Evolutionary conservation across 2,888 invertebrate species (phyloP).

Genomic region (Scaptomyza reducta): DNA sequence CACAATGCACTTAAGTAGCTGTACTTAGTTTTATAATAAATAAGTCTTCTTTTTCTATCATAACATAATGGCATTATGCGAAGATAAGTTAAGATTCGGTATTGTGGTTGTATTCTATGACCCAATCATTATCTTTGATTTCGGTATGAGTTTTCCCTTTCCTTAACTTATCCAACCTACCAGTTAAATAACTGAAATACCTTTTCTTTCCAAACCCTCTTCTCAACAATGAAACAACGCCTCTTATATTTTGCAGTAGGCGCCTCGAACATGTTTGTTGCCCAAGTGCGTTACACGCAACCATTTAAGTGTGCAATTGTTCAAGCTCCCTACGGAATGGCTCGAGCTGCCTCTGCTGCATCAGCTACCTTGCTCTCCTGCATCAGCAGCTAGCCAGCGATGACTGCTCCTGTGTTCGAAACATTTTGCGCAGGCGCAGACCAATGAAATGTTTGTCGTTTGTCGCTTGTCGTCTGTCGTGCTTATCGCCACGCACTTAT

Average conservation of each 20-base stretch:
- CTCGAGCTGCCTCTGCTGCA: constrained; percentile 29
- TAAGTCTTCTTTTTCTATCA: neutral
- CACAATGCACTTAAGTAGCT: neutral
- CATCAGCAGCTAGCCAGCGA: constrained; percentile 2
- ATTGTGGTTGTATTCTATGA: too few relatives aligned
- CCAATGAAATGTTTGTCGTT: constrained; percentile 59
- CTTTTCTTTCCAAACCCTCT: constrained; percentile 30
- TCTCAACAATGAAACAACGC: constrained; percentile 40
- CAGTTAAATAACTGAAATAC: neutral
- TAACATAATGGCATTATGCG: neutral
- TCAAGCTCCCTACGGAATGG: constrained; percentile 50
- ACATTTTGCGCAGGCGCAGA: constrained; percentile 65
- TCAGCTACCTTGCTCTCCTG: constrained; percentile 16
- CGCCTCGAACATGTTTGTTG: constrained; percentile 48
- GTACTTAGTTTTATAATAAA: neutral
- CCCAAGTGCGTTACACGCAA: constrained; percentile 59
- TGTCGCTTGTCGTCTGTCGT: constrained; percentile 68
- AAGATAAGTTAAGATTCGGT: neutral
- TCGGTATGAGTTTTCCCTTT: too few relatives aligned
- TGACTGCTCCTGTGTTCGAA: constrained; percentile 33
- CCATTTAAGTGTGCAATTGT: constrained; percentile 76
- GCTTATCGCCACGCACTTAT: constrained; percentile 79
- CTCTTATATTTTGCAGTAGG: constrained; percentile 45
- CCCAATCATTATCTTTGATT: too few relatives aligned
- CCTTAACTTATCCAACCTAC: neutral